Evolutionary conservation across 2,797 vertebrate species (phyloP), one percentile per base, ranked within the genome.

Genomic region (Eutrigla gurnardus): DNA sequence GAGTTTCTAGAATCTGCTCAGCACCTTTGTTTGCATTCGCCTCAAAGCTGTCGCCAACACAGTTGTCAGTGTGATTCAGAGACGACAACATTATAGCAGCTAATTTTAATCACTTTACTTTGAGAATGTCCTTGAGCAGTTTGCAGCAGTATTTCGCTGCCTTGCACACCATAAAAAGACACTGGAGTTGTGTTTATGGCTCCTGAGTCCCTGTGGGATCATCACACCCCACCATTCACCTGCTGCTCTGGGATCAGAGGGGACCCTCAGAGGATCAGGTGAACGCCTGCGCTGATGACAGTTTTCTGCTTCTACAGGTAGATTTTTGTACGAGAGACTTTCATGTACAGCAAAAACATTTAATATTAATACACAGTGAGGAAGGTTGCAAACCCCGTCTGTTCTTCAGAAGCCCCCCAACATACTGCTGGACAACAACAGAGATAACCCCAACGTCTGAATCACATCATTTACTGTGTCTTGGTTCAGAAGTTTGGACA

Each of bases 11-110:
- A 66, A 66, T 66, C 10, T 60, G 39, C 45, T 43, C 37, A 33
- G 18, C 25, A 73, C 70, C 36, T 46, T 57, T 73, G 43, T 64
- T 64, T 36, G 39, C 11, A 13, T 60, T 60, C 32, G 50, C n/a
- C 37, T 32, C 11, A 59, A 60, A 66, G 55, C 72, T 65, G 54
- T 35, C 33, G 37, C 52, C 70, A 64, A 47, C 49, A 25, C 47
- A 10, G 47, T 18, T n/a, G 42, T 43, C 42, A 43, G 25, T 25
- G 43, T 65, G 45, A 33, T 65, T 59, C 45, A 71, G 49, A 62
- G 37, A 42, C 47, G 17, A 15, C 47, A 55, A 36, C 61, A 55
- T 55, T 64, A 64, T 9, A 55, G 52, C 9, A 7, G 13, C 15
- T 50, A 2, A 42, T 42, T 73, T 52, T 36, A 73, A 65, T 58